Conservation (phyloP, 2,888 invertebrate genomes). For the Platypus cylindrus region DNA sequence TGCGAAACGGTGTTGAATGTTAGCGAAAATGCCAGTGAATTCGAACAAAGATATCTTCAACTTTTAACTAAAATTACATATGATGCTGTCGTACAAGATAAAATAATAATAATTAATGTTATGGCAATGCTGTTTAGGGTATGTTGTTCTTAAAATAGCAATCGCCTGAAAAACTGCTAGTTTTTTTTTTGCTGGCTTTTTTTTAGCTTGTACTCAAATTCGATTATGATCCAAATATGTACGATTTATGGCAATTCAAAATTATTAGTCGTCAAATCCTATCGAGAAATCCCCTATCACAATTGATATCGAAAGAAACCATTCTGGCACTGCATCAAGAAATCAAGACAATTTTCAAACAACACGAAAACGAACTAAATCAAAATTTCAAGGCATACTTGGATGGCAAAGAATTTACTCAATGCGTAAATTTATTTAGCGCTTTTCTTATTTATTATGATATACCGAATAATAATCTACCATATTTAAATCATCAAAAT, state of each 20-base stretch:
- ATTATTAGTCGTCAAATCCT: slow-evolving; percentile 43
- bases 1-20: slow-evolving; percentile 35
- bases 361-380: too few species aligned
- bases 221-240: slow-evolving; percentile 37
- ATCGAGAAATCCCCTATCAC: slow-evolving; percentile 26
- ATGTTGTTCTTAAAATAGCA: slow-evolving; percentile 26
- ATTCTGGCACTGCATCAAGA: slow-evolving; percentile 49
- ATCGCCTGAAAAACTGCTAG: too few species aligned
- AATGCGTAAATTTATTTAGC: too few species aligned
- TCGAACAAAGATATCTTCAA: slow-evolving; percentile 44
- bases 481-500: slow-evolving; percentile 21
- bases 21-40: slow-evolving; percentile 15
- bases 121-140: slow-evolving; percentile 60
- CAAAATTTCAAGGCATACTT: too few species aligned
- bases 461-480: slow-evolving; percentile 37
- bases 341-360: slow-evolving; percentile 40
- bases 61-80: slow-evolving; percentile 56
- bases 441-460: slow-evolving; percentile 47
- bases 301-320: slow-evolving; percentile 47
- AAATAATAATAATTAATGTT: slow-evolving; percentile 59
- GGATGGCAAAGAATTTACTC: too few species aligned
- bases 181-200: too few species aligned
- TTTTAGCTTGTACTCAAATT: slow-evolving; percentile 26
- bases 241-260: slow-evolving; percentile 66
- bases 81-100: slow-evolving; percentile 70